Base-by-base conservation (phyloP, 2,113 vertebrate species). In the Mormoops blainvillei region DNA sequence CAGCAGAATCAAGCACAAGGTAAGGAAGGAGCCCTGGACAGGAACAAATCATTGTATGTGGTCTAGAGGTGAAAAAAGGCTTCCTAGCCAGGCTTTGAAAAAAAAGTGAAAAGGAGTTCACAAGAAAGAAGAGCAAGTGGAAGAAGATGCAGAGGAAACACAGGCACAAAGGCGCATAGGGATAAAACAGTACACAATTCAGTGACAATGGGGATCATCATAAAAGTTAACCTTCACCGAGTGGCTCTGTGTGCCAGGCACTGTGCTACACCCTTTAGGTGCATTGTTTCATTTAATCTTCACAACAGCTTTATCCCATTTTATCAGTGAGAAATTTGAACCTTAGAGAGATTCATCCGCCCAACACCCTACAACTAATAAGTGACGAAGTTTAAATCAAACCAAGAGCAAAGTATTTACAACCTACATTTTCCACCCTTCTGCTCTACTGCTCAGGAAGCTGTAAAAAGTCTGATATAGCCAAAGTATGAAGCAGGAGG, bases 401-500 rank as follows among this genome's bases (percentile, higher is more conserved):
- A 56, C 33, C 24, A 78, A 41, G 50, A 94, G 38, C 14, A 22
- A 89, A n/a, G 31, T 41, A 28, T 81, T 41, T 52, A 20, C 15
- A 81, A 56, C 22, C 43, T 36, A 24, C 15, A n/a, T 70, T 89
- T 50, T 63, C 74, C 8, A 84, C 19, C 19, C 82, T 41, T 89
- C 33, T 41, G 33, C 54, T 68, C 71, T 36, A 58, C 36, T 77
- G 4, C 61, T 76, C 50, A 67, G 54, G 77, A 87, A 68, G 26
- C 76, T 96, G 77, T 87, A 78, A 96, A 87, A 56, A 95, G 74
- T 70, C 24, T n/a, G 28, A 26, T 11, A 52, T 28, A 87, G 76
- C 63, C 77, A 85, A 80, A 82, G 20, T 52, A 63, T 12, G 38
- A 77, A 91, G 67, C 43, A 74, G 33, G 89, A 95, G 24, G 22